Evolutionary conservation across 2,797 vertebrate genomes (phyloP).

Genomic region (Pitangus sulphuratus): DNA sequence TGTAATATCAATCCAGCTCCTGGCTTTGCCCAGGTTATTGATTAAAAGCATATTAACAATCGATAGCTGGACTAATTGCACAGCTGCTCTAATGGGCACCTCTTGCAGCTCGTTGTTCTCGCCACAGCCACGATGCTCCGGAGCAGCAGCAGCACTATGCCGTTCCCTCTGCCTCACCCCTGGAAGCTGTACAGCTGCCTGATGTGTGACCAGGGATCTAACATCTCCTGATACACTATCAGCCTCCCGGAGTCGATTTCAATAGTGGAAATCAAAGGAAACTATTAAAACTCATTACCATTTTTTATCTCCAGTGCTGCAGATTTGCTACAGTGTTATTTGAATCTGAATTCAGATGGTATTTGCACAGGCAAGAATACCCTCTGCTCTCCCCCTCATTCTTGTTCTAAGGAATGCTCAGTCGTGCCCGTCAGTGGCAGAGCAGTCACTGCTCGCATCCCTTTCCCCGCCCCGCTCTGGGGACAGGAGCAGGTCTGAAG

Average conservation of each 20-base stretch:
- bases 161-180: not conserved
- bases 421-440: not conserved
- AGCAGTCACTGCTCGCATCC: not conserved
- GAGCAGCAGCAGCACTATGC: not conserved
- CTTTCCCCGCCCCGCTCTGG: not conserved
- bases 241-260: not conserved
- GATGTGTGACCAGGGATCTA: not conserved
- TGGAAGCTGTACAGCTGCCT: not conserved
- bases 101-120: rapidly evolving
- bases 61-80: not conserved
- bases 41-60: constrained; percentile 15
- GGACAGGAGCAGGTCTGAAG: not conserved
- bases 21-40: not conserved
- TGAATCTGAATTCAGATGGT: not conserved
- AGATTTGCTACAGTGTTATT: constrained; percentile 29
- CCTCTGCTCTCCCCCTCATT: not conserved
- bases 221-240: not conserved
- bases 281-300: constrained; percentile 62
- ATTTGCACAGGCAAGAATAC: not conserved
- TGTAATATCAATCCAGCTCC: not conserved
- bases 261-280: constrained; percentile 22
- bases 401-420: not conserved
- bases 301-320: constrained; percentile 60
- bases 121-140: rapidly evolving
- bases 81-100: not conserved